A percentile compares a stretch with the other conserved stretches of the same genome.
These are phyloP conservation scores for Notodonta dromedarius DNA, from an alignment of 2,888 invertebrate species.

Conservation along the genomic window DNA sequence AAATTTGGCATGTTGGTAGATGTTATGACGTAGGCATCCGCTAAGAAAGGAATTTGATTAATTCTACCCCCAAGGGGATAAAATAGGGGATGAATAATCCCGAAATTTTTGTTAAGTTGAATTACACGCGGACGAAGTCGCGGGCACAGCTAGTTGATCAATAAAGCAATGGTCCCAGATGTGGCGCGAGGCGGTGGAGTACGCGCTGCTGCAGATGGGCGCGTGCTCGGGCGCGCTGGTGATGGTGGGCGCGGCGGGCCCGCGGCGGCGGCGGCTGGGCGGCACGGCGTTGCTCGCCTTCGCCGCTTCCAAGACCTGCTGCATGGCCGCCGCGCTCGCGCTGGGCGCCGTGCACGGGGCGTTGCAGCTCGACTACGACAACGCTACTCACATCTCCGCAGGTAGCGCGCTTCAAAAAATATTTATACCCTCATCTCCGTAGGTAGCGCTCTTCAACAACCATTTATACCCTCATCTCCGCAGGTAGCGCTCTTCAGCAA, in stretches of 20 bases:
- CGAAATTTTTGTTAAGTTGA: too few species aligned
- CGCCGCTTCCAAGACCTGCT: constrained; percentile 56
- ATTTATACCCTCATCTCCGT: too few species aligned
- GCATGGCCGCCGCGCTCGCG: constrained; percentile 56
- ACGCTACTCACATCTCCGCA: constrained; percentile 53
- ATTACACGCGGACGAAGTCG: too few species aligned
- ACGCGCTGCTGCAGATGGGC: constrained; percentile 67
- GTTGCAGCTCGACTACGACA: constrained; percentile 63
- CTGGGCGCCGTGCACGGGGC: constrained; percentile 70
- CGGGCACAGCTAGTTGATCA: too few species aligned
- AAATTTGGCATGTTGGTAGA: too few species aligned
- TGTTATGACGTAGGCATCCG: too few species aligned
- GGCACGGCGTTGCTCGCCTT: constrained; percentile 60
- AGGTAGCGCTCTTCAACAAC: too few species aligned
- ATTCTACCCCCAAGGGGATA: too few species aligned
- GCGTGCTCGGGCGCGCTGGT: constrained; percentile 68
- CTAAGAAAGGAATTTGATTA: too few species aligned
- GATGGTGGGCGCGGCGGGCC: constrained; percentile 72
- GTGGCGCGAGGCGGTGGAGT: constrained; percentile 76
- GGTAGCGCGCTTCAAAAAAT: constrained; percentile 39
- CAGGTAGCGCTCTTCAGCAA: too few species aligned
- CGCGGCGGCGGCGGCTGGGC: constrained; percentile 58
- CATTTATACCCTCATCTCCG: too few species aligned
- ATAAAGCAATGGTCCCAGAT: constrained; percentile 51
- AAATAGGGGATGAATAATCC: too few species aligned